Evolutionary conservation across 1,140 invertebrate genomes (phyloP), one percentile per base, ranked within the genome.

Genomic region (Thalassaphorura encarpata): DNA sequence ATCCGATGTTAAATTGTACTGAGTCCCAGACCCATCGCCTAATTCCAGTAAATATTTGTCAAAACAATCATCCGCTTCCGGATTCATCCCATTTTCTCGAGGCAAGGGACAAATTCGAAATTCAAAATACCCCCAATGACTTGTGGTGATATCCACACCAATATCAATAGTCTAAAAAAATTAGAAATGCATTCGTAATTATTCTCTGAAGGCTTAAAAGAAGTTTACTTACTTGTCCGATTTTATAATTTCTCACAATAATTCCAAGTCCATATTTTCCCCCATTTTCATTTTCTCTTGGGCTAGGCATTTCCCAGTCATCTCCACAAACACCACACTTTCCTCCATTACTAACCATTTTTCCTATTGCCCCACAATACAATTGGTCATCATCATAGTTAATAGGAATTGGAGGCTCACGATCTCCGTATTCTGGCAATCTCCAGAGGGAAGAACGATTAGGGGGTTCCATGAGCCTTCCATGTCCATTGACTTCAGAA

Each of bases 51-150:
- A 60, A 19, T 42, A 19, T 19, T 42, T 42, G 57, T 89, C 83
- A 21, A 91, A 72, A 65, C 88, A 91, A 0, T 81, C 76, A 65
- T 90, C 82, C 0, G 78, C 81, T 18, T 70, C 67, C 3, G 69
- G 65, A 19, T 31, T 51, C 66, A 69, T 19, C 31, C 69, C 45
- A 69, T 71, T 68, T 23, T 74, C 76, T n/a, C n/a, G n/a, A n/a
- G n/a, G n/a, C 67, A 77, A 75, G 0, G 87, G 79, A 67, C 89
- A 94, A 0, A 89, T 66, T 52, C 84, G 76, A 71, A 93, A 93
- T 67, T 92, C 85, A 66, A 92, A 93, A 70, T 82, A 90, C 11
- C 90, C 89, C 46, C 41, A 42, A 46, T 69, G 67, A 52, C 67
- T 68, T 2, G 85, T 85, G 0, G 85, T 89, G 1, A 89, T 65